phyloP scores from a whole-genome alignment of 2,113 vertebrate species.

The Xiphias gladius region DNA sequence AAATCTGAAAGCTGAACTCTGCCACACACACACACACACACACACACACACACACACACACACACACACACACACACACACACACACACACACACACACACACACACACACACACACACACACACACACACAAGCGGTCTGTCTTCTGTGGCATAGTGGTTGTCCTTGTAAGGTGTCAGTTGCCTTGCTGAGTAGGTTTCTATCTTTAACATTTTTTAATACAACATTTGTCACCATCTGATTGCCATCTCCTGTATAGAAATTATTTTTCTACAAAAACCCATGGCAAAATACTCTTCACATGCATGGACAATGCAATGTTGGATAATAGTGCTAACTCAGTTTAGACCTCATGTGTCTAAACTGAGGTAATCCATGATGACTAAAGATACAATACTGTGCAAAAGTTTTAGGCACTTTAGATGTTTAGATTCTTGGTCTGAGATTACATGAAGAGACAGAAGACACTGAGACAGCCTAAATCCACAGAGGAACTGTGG shows the following conservation, averaged over 20 bases:
- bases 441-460: neutral
- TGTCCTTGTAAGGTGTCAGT: conserved; percentile 56
- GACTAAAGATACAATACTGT: neutral
- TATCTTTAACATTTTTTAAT: conserved; percentile 7
- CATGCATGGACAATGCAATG: neutral
- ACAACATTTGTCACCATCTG: conserved; percentile 7
- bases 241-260: neutral
- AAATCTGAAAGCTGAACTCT: conserved; percentile 33
- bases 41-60: conserved; percentile 6
- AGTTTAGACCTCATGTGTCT: neutral
- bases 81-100: conserved; percentile 11
- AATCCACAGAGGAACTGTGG: neutral
- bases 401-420: neutral
- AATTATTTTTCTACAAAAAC: neutral
- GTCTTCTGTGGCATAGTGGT: conserved; percentile 21
- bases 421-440: neutral
- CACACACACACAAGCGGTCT: conserved; percentile 21
- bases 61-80: conserved; percentile 21
- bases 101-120: conserved; percentile 17
- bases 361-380: neutral
- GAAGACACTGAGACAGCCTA: no score
- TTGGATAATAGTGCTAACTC: neutral
- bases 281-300: neutral
- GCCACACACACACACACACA: conserved; percentile 4
- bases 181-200: conserved; percentile 3